A percentile compares a stretch with the other conserved stretches of the same genome.
These are phyloP conservation scores for Alloscopus bannaensis DNA, from an alignment of 2,888 invertebrate species.

Conservation along the genomic window DNA sequence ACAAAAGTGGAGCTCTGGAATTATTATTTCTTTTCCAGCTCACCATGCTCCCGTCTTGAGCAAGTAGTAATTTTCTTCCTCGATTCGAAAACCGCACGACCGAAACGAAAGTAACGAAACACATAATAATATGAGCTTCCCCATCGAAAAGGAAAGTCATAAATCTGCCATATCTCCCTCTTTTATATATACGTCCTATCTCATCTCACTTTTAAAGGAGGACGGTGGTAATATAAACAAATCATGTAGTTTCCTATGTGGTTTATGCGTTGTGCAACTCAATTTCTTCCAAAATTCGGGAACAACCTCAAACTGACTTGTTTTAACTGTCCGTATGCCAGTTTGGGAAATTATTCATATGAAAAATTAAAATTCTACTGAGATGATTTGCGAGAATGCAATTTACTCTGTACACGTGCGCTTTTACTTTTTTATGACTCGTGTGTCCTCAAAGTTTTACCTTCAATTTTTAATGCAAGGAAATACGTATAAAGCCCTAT, in stretches of 20 bases:
- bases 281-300: no score
- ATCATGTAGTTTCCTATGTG: no score
- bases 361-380: conserved; percentile 10
- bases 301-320: no score
- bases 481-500: no score
- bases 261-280: no score
- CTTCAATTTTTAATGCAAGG: neutral
- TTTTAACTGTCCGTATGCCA: no score
- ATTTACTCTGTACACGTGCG: no score
- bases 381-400: conserved; percentile 19
- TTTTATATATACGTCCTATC: conserved; percentile 20
- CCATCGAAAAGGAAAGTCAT: conserved; percentile 42
- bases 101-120: conserved; percentile 18
- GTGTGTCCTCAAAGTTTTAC: neutral
- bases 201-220: conserved; percentile 18
- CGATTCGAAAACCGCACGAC: conserved; percentile 13
- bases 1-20: no score
- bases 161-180: conserved; percentile 58
- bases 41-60: no score
- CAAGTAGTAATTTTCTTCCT: no score
- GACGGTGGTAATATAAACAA: conserved; percentile 19
- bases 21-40: neutral
- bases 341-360: neutral
- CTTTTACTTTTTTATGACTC: neutral
- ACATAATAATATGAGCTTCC: conserved; percentile 17